These are phyloP conservation scores for Gallinago paraguaiae DNA, from an alignment of 2,113 vertebrate genomes.

Conservation along the genomic window DNA sequence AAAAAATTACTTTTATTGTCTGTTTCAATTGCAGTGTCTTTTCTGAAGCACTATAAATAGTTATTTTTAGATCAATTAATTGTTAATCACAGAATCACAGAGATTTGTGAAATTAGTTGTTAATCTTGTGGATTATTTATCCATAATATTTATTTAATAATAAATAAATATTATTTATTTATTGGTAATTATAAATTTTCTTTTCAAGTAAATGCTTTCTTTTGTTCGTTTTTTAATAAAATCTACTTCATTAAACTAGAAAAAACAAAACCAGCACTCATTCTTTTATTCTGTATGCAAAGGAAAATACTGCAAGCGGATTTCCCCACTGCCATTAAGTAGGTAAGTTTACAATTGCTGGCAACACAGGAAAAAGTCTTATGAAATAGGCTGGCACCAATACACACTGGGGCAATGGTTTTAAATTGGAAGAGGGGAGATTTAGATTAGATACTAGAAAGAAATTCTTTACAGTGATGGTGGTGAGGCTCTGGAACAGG, in stretches of 20 bases:
- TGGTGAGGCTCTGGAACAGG: no score
- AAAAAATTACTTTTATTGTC: neutral
- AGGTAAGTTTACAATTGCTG: neutral
- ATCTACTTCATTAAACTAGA: neutral
- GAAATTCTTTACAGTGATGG: no score
- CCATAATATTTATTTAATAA: no score
- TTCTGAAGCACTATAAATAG: neutral
- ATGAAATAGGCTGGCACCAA: neutral
- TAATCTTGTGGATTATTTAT: neutral
- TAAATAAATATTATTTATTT: no score
- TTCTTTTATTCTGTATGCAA: neutral
- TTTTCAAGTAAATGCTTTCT: neutral
- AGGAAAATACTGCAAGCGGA: neutral
- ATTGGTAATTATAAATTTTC: neutral
- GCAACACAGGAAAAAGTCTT: neutral
- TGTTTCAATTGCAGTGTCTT: neutral
- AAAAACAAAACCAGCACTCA: neutral
- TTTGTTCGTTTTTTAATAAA: neutral
- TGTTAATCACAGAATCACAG: neutral
- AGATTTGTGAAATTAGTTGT: neutral
- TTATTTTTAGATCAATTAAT: neutral
- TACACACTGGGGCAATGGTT: no score
- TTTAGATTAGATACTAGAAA: no score
- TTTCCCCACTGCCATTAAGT: neutral
- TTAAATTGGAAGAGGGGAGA: no score